Evolutionary conservation across 23 tunicate genomes (phyloP).

Genomic region (Ascidia mentula): DNA sequence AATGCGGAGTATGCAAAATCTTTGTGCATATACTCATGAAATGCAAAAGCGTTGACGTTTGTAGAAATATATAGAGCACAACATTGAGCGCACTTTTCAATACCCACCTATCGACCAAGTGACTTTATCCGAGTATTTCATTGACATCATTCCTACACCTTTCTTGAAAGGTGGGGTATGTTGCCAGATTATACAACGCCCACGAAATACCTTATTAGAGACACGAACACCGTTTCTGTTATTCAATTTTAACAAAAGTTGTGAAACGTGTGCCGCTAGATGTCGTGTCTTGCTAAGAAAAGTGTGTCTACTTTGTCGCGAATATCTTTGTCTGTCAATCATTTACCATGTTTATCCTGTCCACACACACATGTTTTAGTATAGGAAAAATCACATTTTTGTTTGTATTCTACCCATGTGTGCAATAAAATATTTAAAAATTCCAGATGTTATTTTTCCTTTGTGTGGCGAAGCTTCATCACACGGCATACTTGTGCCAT

Average conservation of each 20-base stretch:
- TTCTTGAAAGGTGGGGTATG: conserved; percentile 10
- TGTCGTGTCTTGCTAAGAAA: conserved; percentile 75
- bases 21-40: too few relatives aligned
- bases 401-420: background rate
- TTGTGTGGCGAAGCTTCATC: too few relatives aligned
- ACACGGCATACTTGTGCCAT: too few relatives aligned
- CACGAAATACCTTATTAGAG: conserved; percentile 11
- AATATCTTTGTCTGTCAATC: conserved; percentile 68
- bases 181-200: conserved; percentile 20
- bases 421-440: background rate
- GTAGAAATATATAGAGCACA: too few relatives aligned
- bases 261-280: conserved; percentile 40
- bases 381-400: too few relatives aligned
- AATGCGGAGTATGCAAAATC: too few relatives aligned
- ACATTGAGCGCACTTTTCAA: too few relatives aligned
- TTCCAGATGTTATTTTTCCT: background rate
- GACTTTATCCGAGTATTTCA: conserved; percentile 10
- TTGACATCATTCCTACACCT: conserved; percentile 12
- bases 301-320: conserved; percentile 88
- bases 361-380: too few relatives aligned
- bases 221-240: background rate
- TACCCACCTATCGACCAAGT: conserved; percentile 14
- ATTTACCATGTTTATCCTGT: conserved; percentile 66
- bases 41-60: too few relatives aligned
- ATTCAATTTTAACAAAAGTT: background rate